Percentiles rank a stretch among this genome's conserved stretches.
Evolutionary conservation across 1,140 invertebrate genomes (phyloP).

Genomic region (Magallana gigas): DNA sequence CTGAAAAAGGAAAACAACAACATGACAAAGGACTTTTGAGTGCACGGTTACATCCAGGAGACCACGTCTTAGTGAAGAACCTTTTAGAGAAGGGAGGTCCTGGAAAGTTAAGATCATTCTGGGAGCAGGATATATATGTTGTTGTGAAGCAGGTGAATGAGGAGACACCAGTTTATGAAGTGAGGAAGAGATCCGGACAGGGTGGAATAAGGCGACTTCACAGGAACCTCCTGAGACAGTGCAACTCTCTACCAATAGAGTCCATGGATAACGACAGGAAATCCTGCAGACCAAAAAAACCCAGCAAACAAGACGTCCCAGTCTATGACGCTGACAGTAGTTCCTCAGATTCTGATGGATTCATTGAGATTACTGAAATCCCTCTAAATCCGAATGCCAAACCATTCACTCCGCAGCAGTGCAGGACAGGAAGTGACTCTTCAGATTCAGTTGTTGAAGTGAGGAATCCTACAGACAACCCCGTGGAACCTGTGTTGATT

Average conservation of each 20-base stretch:
- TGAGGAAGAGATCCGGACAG: not conserved
- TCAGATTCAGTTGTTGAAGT: no score
- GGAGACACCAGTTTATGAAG: not conserved
- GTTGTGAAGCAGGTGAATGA: no score
- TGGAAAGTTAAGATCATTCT: no score
- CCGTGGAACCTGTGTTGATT: no score
- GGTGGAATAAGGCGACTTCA: constrained; percentile 29
- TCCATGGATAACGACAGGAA: not conserved
- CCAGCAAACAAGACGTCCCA: not conserved
- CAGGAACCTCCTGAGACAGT: constrained; percentile 19
- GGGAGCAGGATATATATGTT: no score
- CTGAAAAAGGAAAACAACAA: not conserved
- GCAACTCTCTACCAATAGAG: constrained; percentile 9
- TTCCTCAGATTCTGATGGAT: not conserved
- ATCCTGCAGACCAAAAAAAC: not conserved
- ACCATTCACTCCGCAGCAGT: no score
- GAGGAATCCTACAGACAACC: no score
- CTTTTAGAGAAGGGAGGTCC: no score
- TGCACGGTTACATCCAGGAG: not conserved
- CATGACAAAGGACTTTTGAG: not conserved
- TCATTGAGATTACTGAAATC: not conserved
- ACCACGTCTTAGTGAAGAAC: not conserved
- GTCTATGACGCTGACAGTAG: not conserved
- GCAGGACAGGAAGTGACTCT: no score
- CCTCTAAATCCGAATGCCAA: not conserved